Evolutionary conservation across 64 coral and sea anemone species (phyloP), one percentile per base, ranked within the genome.

Genomic region (Montipora cactus): DNA sequence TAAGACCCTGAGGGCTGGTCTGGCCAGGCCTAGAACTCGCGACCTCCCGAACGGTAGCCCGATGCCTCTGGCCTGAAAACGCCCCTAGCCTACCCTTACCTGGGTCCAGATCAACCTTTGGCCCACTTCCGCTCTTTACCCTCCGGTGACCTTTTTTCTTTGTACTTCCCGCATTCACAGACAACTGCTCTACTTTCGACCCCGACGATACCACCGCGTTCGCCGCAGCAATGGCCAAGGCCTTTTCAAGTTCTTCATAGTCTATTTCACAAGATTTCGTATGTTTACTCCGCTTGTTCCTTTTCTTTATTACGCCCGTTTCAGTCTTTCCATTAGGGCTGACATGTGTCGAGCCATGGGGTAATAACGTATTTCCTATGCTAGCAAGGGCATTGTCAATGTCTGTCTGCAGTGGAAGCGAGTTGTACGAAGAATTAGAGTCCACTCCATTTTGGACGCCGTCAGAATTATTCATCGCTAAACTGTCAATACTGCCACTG

Each of bases 201-300:
- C 77, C 62, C 10, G 92, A 72, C 15, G 92, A 57, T 13, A 82
- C 81, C 15, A 89, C 79, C 8, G 94, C 88, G 94, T 82, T 91
- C 25, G 91, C 87, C 48, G 95, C 95, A 25, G 93, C 98, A 25
- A 92, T 44, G 4, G 91, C 91, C 46, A 99, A 87, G 81, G 95
- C 95, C 83, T 99, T 99, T 89, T 99, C 95, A 70, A 99, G 93
- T 77, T 99, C 98, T 13, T 99, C 98, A 90, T 89, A 96, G 86
- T 99, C 98, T 92, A 99, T 93, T 93, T 99, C 98, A 94, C 98
- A 99, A 53, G 98, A 99, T 83, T 96, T 99, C 51, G 95, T 99
- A 59, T 94, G 77, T 25, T 95, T 90, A 37, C 96, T 99, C 61
- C 89, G 94, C 16, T 95, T 90, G 16, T 98, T 98, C 70, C 92